Conservation (phyloP, 1,140 invertebrate species). For the Phthorimaea operculella region DNA sequence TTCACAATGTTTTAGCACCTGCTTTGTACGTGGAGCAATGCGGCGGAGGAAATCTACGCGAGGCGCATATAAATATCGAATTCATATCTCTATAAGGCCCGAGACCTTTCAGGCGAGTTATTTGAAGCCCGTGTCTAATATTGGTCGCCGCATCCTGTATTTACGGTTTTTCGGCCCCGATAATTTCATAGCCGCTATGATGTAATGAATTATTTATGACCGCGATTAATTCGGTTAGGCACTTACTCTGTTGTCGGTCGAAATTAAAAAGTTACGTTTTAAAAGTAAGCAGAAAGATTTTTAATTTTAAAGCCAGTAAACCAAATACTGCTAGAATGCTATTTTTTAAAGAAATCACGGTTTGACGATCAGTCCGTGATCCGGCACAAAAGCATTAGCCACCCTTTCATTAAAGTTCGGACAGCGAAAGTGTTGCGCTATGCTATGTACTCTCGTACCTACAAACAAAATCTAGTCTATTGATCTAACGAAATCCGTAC, state of each 20-base stretch:
- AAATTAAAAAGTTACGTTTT: too few relatives aligned
- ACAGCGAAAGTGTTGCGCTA: not conserved
- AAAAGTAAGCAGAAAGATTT: too few relatives aligned
- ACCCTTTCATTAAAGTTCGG: not conserved
- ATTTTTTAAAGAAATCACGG: not conserved
- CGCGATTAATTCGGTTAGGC: too few relatives aligned
- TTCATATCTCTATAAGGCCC: constrained; percentile 20
- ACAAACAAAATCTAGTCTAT: too few relatives aligned
- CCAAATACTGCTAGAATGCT: too few relatives aligned
- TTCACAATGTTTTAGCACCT: constrained; percentile 34
- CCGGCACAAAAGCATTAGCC: not conserved
- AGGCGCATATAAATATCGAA: constrained; percentile 32
- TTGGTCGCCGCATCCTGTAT: not conserved
- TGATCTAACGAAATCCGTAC: too few relatives aligned
- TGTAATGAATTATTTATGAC: too few relatives aligned
- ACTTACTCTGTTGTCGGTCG: too few relatives aligned
- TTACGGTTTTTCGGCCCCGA: not conserved
- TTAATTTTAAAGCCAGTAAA: too few relatives aligned
- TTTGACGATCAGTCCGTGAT: not conserved
- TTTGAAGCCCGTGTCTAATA: not conserved
- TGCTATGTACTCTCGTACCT: too few relatives aligned
- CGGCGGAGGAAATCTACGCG: constrained; percentile 25
- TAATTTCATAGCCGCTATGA: not conserved
- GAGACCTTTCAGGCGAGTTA: constrained; percentile 16
- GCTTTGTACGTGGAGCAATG: constrained; percentile 40